Evolutionary conservation across 53 echinoderm and acorn worm genomes (phyloP), one percentile per base, ranked within the genome.

Genomic region (Actinopyga echinites): DNA sequence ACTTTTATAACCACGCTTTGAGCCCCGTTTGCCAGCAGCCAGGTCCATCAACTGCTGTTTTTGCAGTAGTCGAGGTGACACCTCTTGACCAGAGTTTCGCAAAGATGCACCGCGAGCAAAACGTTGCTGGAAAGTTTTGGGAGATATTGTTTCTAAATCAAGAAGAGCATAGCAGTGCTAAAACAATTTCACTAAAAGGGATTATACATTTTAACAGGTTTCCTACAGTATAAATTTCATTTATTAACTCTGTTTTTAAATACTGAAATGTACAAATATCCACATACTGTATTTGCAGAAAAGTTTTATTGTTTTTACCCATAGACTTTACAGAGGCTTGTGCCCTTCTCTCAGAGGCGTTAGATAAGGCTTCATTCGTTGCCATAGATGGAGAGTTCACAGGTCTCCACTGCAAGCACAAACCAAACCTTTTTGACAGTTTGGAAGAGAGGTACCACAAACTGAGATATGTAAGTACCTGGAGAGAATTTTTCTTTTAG

Each of bases 381-480:
- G 91, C 96, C 59, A 95, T 95, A 30, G 96, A 95, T 82, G 96
- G 91, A 4, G 96, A 95, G 60, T 95, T 95, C 66, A 95, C 96
- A 12, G 96, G 96, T 62, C 74, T 95, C 7, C 95, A 95, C 53
- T 64, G 82, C 20, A 79, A 75, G 4, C 75, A 85, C 56, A 91
- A 62, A 43, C 91, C 91, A 17, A 85, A 84, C 63, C 83, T 86
- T 1, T 95, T 91, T 68, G 91, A 95, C 29, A 91, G 89, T n/a
- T 91, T 93, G 5, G 89, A 79, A 52, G 96, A 95, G 57, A 67
- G 96, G 31, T 95, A 95, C 60, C 89, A 89, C 10, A 90, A 93
- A 68, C 91, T 95, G 12, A 85, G 74, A 83, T 62, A 89, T 84
- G 95, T 95, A 38, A 63, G 81, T 54, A n/a, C 25, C 33, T 34